These are phyloP conservation scores for Maniola jurtina DNA, from an alignment of 1,140 invertebrate genomes.

Conservation along the genomic window DNA sequence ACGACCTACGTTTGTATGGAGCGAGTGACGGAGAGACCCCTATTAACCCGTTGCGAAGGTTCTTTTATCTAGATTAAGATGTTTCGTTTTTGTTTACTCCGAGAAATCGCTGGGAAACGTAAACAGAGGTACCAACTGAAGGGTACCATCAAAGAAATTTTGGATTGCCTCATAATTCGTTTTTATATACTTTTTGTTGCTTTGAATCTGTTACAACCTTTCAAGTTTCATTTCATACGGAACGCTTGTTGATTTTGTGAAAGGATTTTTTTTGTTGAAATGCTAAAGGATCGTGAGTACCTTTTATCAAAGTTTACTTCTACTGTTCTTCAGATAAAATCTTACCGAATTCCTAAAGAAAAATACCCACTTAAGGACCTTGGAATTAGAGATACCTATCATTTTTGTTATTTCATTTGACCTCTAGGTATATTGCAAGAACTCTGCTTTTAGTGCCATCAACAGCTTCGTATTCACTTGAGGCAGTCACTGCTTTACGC, in stretches of 20 bases:
- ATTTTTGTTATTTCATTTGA: too few species aligned
- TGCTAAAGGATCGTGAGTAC: neutral
- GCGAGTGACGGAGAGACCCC: too few species aligned
- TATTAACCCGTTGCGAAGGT: slow-evolving; percentile 48
- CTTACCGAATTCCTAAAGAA: neutral
- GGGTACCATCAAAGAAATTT: slow-evolving; percentile 37
- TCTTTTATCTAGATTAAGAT: slow-evolving; percentile 46
- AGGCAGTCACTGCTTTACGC: too few species aligned
- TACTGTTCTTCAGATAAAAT: neutral
- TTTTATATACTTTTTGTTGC: slow-evolving; percentile 26
- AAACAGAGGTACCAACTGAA: slow-evolving; percentile 38
- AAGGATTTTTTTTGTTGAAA: neutral
- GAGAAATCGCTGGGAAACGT: slow-evolving; percentile 35
- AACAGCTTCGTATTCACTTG: too few species aligned
- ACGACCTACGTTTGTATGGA: too few species aligned
- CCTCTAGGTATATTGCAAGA: too few species aligned
- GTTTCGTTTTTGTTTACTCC: slow-evolving; percentile 43
- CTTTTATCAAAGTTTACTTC: neutral
- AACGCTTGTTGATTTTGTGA: neutral
- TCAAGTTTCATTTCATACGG: slow-evolving; percentile 16
- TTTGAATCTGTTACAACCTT: slow-evolving; percentile 18
- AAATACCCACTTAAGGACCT: neutral
- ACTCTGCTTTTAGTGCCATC: too few species aligned
- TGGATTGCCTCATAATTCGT: slow-evolving; percentile 34
- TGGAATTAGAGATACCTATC: too few species aligned